Evolutionary conservation across 2,797 vertebrate genomes (phyloP).

Genomic region (Manis pentadactyla): DNA sequence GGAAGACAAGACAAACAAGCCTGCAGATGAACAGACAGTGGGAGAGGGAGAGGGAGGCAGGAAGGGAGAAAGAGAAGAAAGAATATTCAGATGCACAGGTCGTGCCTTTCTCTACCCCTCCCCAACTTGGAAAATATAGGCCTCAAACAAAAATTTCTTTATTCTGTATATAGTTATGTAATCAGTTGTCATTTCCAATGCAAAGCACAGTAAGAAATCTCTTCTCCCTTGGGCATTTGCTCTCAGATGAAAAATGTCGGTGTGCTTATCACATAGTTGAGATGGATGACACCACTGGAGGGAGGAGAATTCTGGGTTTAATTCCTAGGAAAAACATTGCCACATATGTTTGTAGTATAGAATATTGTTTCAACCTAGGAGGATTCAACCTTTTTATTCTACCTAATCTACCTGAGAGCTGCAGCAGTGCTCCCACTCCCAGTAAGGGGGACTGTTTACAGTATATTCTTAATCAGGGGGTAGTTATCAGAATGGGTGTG

Average conservation of each 20-base stretch:
- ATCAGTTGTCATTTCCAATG: slow-evolving; percentile 46
- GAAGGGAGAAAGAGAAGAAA: not conserved
- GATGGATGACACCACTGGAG: not conserved
- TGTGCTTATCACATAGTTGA: not conserved
- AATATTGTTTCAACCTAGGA: not conserved
- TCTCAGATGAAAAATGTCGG: not conserved
- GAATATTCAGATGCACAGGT: not conserved
- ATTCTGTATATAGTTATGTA: not conserved
- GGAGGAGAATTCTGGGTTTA: slow-evolving; percentile 16
- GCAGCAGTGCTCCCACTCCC: not conserved
- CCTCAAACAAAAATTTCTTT: slow-evolving; percentile 19
- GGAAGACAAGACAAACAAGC: not conserved
- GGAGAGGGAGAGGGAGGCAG: not conserved
- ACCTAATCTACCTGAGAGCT: not conserved
- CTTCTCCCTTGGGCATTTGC: slow-evolving; percentile 15
- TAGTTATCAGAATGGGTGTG: slow-evolving; percentile 31
- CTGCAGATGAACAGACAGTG: not conserved
- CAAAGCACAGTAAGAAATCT: not conserved
- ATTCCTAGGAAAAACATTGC: slow-evolving; percentile 17
- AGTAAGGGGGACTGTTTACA: slow-evolving; percentile 11
- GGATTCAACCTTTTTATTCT: slow-evolving; percentile 33
- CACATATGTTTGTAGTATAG: not conserved
- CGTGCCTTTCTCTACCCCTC: not conserved
- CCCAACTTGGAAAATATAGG: not conserved
- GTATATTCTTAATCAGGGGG: not conserved